Percentiles rank a stretch among this genome's conserved stretches.
These are phyloP conservation scores for Palythoa caribaeorum DNA, from an alignment of 92 coral and sea anemone species.

Conservation along the genomic window DNA sequence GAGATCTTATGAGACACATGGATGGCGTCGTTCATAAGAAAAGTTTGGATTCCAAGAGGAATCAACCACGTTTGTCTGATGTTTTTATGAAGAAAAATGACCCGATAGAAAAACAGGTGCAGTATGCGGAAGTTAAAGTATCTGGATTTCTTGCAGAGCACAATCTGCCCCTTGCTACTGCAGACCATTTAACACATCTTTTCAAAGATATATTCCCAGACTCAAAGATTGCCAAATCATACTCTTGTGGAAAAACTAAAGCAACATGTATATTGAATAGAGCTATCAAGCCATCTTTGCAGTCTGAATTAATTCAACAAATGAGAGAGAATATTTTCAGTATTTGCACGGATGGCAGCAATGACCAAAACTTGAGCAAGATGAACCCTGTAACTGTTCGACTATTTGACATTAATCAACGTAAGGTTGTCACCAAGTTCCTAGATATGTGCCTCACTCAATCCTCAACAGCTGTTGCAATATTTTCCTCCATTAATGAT, in stretches of 20 bases:
- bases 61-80: neutral
- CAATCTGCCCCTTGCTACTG: constrained; percentile 14
- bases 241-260: neutral
- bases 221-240: constrained; percentile 10
- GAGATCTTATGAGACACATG: neutral
- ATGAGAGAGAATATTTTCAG: neutral
- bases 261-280: constrained; percentile 12
- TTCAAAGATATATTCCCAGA: constrained; percentile 2
- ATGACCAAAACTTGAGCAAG: constrained; percentile 2
- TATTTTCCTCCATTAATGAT: constrained; percentile 13
- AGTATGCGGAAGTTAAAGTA: constrained; percentile 11
- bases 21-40: neutral
- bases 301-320: neutral
- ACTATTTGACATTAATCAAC: constrained; percentile 27
- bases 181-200: constrained; percentile 32
- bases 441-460: neutral
- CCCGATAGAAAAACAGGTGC: constrained; percentile 6
- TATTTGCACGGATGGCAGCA: neutral
- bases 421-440: constrained; percentile 26
- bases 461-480: neutral
- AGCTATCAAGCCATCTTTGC: constrained; percentile 7
- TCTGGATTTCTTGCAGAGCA: constrained; percentile 24
- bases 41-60: neutral
- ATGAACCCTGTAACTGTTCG: constrained; percentile 40
- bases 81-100: constrained; percentile 7